Evolutionary conservation across 2,113 vertebrate species (phyloP).

Genomic region (Dissostichus mawsoni): DNA sequence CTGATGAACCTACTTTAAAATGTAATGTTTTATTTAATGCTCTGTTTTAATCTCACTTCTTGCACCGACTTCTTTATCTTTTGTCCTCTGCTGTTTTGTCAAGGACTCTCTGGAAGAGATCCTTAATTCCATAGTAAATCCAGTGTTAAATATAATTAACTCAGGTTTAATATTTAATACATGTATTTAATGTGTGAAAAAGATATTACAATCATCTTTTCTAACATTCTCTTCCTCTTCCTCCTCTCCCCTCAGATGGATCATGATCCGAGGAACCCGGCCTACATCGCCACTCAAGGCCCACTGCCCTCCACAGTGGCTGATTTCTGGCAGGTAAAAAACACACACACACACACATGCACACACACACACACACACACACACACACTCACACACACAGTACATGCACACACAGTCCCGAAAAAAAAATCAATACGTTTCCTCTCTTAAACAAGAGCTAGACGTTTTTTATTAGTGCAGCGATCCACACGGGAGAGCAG

Average conservation of each 20-base stretch:
- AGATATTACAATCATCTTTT: not conserved
- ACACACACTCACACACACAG: not conserved
- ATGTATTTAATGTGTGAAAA: not conserved
- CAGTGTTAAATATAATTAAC: not conserved
- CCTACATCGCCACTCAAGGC: constrained; percentile 95
- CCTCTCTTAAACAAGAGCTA: constrained; percentile 66
- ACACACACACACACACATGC: not conserved
- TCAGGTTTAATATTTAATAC: not conserved
- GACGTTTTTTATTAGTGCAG: constrained; percentile 61
- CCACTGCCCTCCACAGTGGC: constrained; percentile 93
- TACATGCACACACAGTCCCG: not conserved
- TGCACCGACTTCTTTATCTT: not conserved
- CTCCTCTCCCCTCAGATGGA: constrained; percentile 89
- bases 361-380: not conserved
- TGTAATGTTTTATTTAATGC: not conserved
- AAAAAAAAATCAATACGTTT: constrained; percentile 39
- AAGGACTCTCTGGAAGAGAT: too few relatives aligned
- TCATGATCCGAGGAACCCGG: constrained; percentile 94
- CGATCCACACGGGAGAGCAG: constrained; percentile 39
- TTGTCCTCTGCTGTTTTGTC: not conserved
- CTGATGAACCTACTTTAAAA: not conserved
- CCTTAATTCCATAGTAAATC: not conserved
- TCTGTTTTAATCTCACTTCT: too few relatives aligned
- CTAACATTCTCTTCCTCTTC: not conserved
- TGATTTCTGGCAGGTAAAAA: constrained; percentile 97